Percentiles rank a stretch among this genome's conserved stretches.
phyloP scores from a whole-genome alignment of 2,113 vertebrate genomes.

The Neolamprologus tretocephalus region DNA sequence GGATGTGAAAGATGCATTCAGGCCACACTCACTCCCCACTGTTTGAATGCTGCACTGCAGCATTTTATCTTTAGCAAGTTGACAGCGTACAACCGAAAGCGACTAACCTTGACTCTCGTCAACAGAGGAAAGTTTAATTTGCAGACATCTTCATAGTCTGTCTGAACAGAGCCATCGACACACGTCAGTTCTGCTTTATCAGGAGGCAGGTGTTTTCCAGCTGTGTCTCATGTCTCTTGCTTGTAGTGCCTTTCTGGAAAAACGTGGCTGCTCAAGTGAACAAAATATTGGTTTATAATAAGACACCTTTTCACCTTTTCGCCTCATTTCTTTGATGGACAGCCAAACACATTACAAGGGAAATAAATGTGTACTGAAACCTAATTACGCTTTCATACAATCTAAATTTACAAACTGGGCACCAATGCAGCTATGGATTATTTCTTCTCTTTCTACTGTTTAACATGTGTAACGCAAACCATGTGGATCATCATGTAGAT shows the following conservation, averaged over 20 bases:
- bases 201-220: not conserved
- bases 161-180: not conserved
- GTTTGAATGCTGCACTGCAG: slow-evolving; percentile 22
- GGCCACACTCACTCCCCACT: not conserved
- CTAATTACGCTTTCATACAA: slow-evolving; percentile 33
- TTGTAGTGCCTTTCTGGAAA: not conserved
- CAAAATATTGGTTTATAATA: not conserved
- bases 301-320: not conserved
- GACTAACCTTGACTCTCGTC: not conserved
- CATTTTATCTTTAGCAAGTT: slow-evolving; percentile 13
- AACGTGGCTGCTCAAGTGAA: not conserved
- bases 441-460: not conserved
- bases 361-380: slow-evolving; percentile 28
- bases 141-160: not conserved
- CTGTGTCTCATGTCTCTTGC: not conserved
- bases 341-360: slow-evolving; percentile 19
- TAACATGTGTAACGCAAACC: not conserved
- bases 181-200: not conserved
- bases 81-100: not conserved
- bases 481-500: not conserved
- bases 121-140: slow-evolving; percentile 1
- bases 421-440: not conserved
- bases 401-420: slow-evolving; percentile 18
- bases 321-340: slow-evolving; percentile 25
- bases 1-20: slow-evolving; percentile 38